Percentiles rank a stretch among this genome's conserved stretches.
Conservation (phyloP, 2,797 vertebrate species). For the Eutrigla gurnardus region DNA sequence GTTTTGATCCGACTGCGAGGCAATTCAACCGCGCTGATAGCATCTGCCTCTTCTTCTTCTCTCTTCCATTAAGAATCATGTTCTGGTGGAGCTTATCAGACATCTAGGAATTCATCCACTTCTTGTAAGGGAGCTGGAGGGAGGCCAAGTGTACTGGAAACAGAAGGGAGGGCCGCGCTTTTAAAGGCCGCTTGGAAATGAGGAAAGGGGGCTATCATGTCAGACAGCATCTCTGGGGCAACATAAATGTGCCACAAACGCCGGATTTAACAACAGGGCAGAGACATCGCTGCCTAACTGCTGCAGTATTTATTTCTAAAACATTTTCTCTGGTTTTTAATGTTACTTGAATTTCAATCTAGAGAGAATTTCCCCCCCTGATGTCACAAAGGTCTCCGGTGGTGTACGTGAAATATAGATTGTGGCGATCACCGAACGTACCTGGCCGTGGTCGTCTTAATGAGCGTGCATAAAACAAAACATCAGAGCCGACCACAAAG, state of each 20-base stretch:
- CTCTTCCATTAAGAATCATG: constrained; percentile 80
- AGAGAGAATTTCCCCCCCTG: constrained; percentile 33
- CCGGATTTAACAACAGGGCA: constrained; percentile 77
- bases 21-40: constrained; percentile 71
- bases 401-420: constrained; percentile 52
- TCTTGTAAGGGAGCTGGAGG: constrained; percentile 71
- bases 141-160: constrained; percentile 72
- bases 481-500: constrained; percentile 64
- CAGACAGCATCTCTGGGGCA: constrained; percentile 64
- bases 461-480: constrained; percentile 64
- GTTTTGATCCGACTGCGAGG: constrained; percentile 73
- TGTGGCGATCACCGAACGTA: constrained; percentile 52
- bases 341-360: constrained; percentile 49
- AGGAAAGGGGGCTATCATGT: constrained; percentile 68
- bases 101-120: constrained; percentile 81
- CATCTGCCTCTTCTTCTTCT: constrained; percentile 80
- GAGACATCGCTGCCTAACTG: constrained; percentile 68
- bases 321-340: constrained; percentile 67
- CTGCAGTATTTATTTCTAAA: constrained; percentile 64
- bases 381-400: constrained; percentile 45
- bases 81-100: constrained; percentile 81
- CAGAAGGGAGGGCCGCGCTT: constrained; percentile 61
- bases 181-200: constrained; percentile 63
- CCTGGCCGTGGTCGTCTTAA: constrained; percentile 70
- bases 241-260: constrained; percentile 77